A percentile compares a stretch with the other conserved stretches of the same genome.
phyloP scores from a whole-genome alignment of 2,797 vertebrate species.

The Australoheros facetus region DNA sequence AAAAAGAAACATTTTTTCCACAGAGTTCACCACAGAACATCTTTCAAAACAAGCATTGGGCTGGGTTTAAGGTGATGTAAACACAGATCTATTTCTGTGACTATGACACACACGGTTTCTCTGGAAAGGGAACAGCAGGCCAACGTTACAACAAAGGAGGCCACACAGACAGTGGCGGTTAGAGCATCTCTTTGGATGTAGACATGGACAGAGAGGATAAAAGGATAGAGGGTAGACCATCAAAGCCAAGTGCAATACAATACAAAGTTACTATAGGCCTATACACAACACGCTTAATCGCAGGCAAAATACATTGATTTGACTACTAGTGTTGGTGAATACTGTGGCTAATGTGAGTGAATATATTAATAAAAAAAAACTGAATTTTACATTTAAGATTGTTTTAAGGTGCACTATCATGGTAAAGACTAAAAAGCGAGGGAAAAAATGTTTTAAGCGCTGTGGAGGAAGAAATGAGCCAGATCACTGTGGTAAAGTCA shows the following conservation, averaged over 20 bases:
- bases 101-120: slow-evolving; percentile 81
- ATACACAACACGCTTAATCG: slow-evolving; percentile 3
- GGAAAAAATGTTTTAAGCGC: slow-evolving; percentile 44
- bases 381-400: background rate
- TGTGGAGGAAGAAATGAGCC: slow-evolving; percentile 65
- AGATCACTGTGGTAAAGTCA: slow-evolving; percentile 77
- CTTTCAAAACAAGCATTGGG: slow-evolving; percentile 78
- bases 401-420: slow-evolving; percentile 10
- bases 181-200: slow-evolving; percentile 66
- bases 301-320: background rate
- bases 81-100: slow-evolving; percentile 80
- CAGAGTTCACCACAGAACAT: slow-evolving; percentile 75
- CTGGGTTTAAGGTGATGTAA: slow-evolving; percentile 80
- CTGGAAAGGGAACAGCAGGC: slow-evolving; percentile 78
- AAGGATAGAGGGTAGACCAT: slow-evolving; percentile 28
- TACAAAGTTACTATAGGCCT: slow-evolving; percentile 32
- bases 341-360: background rate
- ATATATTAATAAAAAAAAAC: background rate
- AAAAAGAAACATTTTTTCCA: slow-evolving; percentile 71
- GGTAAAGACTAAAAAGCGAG: slow-evolving; percentile 27
- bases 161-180: slow-evolving; percentile 80
- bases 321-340: background rate
- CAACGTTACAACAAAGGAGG: slow-evolving; percentile 77
- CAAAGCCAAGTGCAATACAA: slow-evolving; percentile 27
- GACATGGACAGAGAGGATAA: slow-evolving; percentile 56